Evolutionary conservation across 2,797 vertebrate genomes (phyloP).

Genomic region (Danionella dracula): DNA sequence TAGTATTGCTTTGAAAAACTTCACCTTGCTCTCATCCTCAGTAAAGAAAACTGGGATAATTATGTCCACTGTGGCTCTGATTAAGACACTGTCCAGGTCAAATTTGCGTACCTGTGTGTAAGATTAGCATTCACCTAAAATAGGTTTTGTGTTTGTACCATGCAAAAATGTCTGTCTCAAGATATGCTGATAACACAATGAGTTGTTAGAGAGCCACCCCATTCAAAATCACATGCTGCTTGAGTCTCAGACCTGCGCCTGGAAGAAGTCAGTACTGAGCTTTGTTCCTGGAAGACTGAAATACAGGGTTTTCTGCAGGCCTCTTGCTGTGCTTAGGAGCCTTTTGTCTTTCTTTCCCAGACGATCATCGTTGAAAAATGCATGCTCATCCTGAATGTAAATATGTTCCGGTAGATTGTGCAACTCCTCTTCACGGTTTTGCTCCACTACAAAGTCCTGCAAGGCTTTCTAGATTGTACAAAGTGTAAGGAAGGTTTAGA

Average conservation of each 20-base stretch:
- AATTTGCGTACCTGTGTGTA: conserved; percentile 63
- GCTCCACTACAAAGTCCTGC: conserved; percentile 63
- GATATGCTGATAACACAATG: neutral
- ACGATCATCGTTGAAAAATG: conserved; percentile 72
- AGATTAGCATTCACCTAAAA: too few species aligned
- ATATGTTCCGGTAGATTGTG: conserved; percentile 63
- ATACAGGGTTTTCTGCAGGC: conserved; percentile 60
- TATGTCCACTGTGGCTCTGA: conserved; percentile 66
- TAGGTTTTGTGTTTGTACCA: neutral
- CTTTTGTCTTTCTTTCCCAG: conserved; percentile 66
- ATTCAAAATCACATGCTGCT: neutral
- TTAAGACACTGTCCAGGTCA: conserved; percentile 58
- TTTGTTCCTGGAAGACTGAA: conserved; percentile 70
- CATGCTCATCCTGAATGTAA: conserved; percentile 70
- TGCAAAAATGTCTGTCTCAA: neutral
- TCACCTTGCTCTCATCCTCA: conserved; percentile 34
- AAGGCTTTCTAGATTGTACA: conserved; percentile 60
- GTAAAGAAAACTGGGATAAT: conserved; percentile 57
- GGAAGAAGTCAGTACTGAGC: conserved; percentile 74
- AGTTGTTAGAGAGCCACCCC: conserved; percentile 4
- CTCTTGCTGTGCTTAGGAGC: conserved; percentile 56
- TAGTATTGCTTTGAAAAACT: conserved; percentile 63
- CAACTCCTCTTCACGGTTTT: conserved; percentile 59
- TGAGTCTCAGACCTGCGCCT: conserved; percentile 62
- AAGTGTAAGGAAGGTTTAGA: neutral